Evolutionary conservation across 1,140 invertebrate species (phyloP).

Genomic region (Drosophila serrata): DNA sequence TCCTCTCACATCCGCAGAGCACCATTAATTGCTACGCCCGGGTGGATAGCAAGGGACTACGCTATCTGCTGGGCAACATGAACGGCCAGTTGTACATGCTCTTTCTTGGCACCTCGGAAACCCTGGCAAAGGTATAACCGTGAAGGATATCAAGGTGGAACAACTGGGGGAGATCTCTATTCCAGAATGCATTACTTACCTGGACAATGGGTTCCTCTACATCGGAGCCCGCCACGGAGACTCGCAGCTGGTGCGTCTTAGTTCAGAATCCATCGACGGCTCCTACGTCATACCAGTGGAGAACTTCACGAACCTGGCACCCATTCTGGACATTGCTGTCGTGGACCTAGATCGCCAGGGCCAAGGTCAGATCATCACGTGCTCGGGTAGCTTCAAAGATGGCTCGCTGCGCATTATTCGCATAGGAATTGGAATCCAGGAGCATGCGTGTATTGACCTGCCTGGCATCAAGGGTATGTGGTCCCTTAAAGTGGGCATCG

Average conservation of each 20-base stretch:
- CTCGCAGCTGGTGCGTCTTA: slow-evolving; percentile 97
- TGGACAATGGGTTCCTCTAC: slow-evolving; percentile 99
- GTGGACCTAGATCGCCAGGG: slow-evolving; percentile 98
- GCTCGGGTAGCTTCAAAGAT: slow-evolving; percentile 98
- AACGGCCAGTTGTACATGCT: slow-evolving; percentile 98
- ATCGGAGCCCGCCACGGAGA: slow-evolving; percentile 98
- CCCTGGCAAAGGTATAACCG: slow-evolving; percentile 88
- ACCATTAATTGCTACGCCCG: slow-evolving; percentile 98
- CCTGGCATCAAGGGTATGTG: slow-evolving; percentile 99
- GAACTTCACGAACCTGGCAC: slow-evolving; percentile 98
- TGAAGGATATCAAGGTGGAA: slow-evolving; percentile 97
- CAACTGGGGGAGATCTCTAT: slow-evolving; percentile 97
- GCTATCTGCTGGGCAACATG: slow-evolving; percentile 98
- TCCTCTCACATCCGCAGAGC: slow-evolving; percentile 92
- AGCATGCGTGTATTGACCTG: slow-evolving; percentile 98
- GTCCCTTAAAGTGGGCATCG: slow-evolving; percentile 92
- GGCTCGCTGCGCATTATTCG: slow-evolving; percentile 98
- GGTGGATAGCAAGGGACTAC: slow-evolving; percentile 95
- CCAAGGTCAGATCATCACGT: slow-evolving; percentile 99
- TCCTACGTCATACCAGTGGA: slow-evolving; percentile 98
- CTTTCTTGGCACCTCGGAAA: slow-evolving; percentile 93
- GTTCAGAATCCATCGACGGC: slow-evolving; percentile 92
- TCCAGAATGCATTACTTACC: slow-evolving; percentile 99
- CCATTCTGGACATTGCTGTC: slow-evolving; percentile 99
- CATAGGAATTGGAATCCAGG: slow-evolving; percentile 99